A percentile compares a stretch with the other conserved stretches of the same genome.
Conservation (phyloP, 2,888 invertebrate species). For the Cataglyphis livida region DNA sequence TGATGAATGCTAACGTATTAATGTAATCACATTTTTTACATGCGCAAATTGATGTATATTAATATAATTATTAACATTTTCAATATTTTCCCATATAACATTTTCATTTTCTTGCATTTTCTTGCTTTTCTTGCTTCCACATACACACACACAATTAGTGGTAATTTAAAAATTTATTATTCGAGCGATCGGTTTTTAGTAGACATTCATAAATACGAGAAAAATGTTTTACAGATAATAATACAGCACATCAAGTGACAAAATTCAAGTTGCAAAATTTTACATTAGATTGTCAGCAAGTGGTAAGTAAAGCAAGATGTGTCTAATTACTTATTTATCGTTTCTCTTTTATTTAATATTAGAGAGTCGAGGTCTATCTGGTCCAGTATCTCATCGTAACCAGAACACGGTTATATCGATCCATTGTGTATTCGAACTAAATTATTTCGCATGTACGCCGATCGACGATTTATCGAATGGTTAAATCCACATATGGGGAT, state of each 20-base stretch:
- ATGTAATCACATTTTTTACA: conserved; percentile 19
- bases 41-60: conserved; percentile 14
- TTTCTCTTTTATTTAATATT: conserved; percentile 24
- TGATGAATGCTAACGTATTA: conserved; percentile 18
- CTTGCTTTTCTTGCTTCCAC: not conserved
- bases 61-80: conserved; percentile 32
- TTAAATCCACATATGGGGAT: conserved; percentile 36
- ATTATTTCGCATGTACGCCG: conserved; percentile 53
- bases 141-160: not conserved
- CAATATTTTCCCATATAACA: conserved; percentile 1
- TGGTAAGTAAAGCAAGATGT: not conserved
- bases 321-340: conserved; percentile 18
- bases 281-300: not conserved
- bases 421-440: conserved; percentile 55
- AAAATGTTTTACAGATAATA: not conserved
- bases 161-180: conserved; percentile 36
- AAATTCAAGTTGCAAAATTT: conserved; percentile 27
- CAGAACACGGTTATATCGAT: conserved; percentile 52
- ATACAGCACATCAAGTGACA: not conserved
- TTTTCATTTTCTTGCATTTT: conserved; percentile 6
- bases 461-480: conserved; percentile 35
- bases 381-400: conserved; percentile 47
- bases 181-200: not conserved
- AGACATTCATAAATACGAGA: not conserved
- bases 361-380: not conserved